These are phyloP conservation scores for Pollimyrus isidori DNA, from an alignment of 2,113 vertebrate species.

Conservation along the genomic window DNA sequence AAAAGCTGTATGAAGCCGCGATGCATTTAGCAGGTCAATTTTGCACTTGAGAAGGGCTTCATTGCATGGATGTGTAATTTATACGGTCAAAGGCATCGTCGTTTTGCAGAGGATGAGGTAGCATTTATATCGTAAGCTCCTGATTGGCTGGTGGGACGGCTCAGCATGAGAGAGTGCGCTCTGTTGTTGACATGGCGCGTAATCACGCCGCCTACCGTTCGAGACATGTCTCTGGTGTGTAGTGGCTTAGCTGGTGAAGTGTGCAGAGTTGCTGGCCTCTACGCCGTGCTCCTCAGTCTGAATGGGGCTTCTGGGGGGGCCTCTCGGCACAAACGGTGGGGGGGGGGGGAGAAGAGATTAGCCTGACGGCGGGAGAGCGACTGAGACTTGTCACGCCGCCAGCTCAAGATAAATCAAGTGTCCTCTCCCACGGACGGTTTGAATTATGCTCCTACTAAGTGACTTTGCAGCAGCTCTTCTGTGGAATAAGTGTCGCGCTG, in stretches of 20 bases:
- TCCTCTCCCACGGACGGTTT: slow-evolving; percentile 4
- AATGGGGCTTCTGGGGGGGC: not conserved
- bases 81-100: not conserved
- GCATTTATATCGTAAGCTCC: not conserved
- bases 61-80: not conserved
- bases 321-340: not conserved
- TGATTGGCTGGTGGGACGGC: not conserved
- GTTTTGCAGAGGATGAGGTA: not conserved
- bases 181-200: not conserved
- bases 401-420: slow-evolving; percentile 14
- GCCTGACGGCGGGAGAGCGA: not conserved
- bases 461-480: not conserved
- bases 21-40: not conserved
- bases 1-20: not conserved
- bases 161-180: no score
- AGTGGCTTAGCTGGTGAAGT: not conserved
- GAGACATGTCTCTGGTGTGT: not conserved
- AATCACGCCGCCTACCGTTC: not conserved
- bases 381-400: not conserved
- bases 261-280: not conserved
- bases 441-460: not conserved
- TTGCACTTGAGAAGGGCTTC: not conserved
- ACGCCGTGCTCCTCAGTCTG: not conserved
- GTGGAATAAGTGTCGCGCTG: not conserved
- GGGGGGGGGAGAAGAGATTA: not conserved